These are phyloP conservation scores for Leptinotarsa defecta DNA, from an alignment of 1,140 invertebrate genomes.

Conservation along the genomic window DNA sequence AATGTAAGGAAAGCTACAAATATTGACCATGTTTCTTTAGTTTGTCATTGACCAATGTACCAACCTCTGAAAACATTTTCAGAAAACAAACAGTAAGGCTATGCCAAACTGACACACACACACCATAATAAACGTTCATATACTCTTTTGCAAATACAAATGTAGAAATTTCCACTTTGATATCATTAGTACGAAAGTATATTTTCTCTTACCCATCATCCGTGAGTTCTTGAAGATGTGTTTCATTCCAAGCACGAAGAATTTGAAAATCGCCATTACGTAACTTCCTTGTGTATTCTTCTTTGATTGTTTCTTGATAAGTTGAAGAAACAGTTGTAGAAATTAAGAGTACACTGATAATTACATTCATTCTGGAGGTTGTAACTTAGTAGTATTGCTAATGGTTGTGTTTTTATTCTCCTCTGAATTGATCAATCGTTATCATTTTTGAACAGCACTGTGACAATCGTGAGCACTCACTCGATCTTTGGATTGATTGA, in stretches of 20 bases:
- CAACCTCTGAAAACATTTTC: too few relatives aligned
- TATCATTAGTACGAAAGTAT: neutral
- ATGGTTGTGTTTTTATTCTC: too few relatives aligned
- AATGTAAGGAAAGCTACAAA: neutral
- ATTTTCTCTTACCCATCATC: neutral
- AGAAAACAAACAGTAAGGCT: too few relatives aligned
- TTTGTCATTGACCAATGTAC: too few relatives aligned
- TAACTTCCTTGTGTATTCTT: neutral
- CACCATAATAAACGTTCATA: neutral
- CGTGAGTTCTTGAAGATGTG: neutral
- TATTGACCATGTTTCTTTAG: neutral
- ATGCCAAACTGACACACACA: neutral
- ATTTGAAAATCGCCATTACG: neutral
- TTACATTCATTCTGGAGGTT: neutral
- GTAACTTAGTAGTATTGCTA: too few relatives aligned
- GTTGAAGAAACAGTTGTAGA: neutral
- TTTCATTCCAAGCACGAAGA: neutral
- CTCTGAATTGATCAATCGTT: too few relatives aligned
- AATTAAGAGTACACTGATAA: neutral
- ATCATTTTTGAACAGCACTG: too few relatives aligned
- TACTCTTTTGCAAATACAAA: neutral
- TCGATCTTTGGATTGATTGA: too few relatives aligned
- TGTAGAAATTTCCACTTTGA: too few relatives aligned
- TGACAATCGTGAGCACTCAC: too few relatives aligned
- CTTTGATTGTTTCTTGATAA: neutral